These are phyloP conservation scores for Gorsachius magnificus DNA, from an alignment of 2,797 vertebrate genomes.

Conservation along the genomic window DNA sequence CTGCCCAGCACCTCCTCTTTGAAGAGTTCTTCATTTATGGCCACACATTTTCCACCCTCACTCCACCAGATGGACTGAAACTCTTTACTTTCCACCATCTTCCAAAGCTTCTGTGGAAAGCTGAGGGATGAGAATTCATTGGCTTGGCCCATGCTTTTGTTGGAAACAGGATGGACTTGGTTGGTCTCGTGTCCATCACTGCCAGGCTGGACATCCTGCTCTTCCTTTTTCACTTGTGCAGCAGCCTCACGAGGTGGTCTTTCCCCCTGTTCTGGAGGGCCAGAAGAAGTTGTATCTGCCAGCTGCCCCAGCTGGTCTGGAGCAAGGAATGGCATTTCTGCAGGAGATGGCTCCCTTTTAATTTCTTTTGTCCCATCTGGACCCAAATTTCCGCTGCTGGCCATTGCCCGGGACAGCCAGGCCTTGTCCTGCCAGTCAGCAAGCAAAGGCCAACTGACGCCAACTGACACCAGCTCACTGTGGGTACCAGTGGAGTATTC, in stretches of 20 bases:
- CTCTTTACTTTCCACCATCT: neutral
- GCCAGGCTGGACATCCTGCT: neutral
- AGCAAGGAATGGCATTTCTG: too few species aligned
- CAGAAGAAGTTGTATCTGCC: too few species aligned
- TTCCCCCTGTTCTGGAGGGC: too few species aligned
- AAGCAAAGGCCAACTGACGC: too few species aligned
- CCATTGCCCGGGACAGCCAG: too few species aligned
- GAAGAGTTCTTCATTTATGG: neutral
- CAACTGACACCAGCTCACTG: too few species aligned
- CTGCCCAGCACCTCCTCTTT: neutral
- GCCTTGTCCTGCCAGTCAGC: too few species aligned
- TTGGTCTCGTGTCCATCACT: fast-evolving
- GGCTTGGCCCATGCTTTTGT: fast-evolving
- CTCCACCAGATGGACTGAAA: neutral
- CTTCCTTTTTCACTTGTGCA: fast-evolving
- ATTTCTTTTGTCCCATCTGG: too few species aligned
- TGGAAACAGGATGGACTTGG: neutral
- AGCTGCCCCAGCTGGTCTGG: too few species aligned
- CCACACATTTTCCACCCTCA: neutral
- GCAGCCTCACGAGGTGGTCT: fast-evolving
- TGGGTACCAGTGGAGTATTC: too few species aligned
- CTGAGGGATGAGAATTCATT: neutral
- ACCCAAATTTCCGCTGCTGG: too few species aligned
- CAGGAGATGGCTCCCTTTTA: too few species aligned
- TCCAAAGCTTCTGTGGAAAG: neutral